Base-by-base conservation (phyloP, 1,140 invertebrate genomes). In the Plectrocnemia conspersa region DNA sequence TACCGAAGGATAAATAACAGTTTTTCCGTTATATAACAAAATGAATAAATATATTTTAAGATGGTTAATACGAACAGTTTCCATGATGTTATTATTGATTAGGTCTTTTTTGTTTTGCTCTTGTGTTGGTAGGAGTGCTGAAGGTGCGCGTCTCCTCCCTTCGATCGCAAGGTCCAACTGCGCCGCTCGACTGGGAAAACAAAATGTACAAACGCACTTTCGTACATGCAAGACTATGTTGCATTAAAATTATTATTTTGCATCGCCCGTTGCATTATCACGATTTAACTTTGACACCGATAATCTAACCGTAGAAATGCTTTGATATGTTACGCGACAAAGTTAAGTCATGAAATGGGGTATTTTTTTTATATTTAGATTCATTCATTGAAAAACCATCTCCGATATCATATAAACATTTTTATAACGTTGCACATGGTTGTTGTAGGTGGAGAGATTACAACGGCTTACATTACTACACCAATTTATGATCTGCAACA, bases 401-500 rank as follows among this genome's bases (percentile, higher is more conserved):
- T 4, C 32, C 32, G 16, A 35, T 35, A 13, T 35, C 3, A 4
- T 35, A 4, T 35, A 15, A 35, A 35, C 32, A 13, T 11, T 29
- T 7, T 29, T 29, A 29, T 52, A 41, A 42, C 16, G 42, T 42
- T 6, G 4, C 4, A 29, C 32, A 29, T 44, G 50, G 19, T 52
- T 52, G 50, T 54, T 54, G 1, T 54, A 54, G 52, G 42, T 24
- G 40, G 21, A 24, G 42, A 44, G 23, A 19, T 33, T 11, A 42
- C 36, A 18, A n/a, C 40, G 3, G 64, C 68, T 25, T 77, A 73
- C 68, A 64, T 72, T 58, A 64, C 67, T 38, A 72, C 75, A 63
- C 82, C 85, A 54, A 80, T 89, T 69, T 85, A 86, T 75, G 87
- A 91, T 77, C 72, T 92, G 61, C 84, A 85, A 66, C 92, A 95